These are phyloP conservation scores for Rissa tridactyla DNA, from an alignment of 2,113 vertebrate species.

Conservation along the genomic window DNA sequence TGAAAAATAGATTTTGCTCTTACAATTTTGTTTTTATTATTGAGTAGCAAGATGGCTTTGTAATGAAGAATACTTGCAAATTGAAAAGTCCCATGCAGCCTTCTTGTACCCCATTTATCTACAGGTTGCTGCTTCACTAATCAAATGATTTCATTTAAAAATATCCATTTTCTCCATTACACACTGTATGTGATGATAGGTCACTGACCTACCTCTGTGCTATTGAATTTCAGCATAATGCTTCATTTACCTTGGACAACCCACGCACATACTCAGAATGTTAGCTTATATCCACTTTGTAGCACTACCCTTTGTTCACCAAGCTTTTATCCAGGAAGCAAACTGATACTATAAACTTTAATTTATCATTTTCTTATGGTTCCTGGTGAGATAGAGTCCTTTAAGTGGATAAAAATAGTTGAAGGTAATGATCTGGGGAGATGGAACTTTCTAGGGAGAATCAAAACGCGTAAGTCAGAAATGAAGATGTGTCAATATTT, in stretches of 20 bases:
- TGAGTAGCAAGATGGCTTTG: background rate
- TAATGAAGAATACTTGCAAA: background rate
- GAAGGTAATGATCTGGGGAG: background rate
- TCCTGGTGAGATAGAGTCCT: background rate
- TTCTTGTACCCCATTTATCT: background rate
- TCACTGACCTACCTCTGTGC: conserved; percentile 20
- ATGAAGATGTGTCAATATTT: background rate
- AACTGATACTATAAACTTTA: background rate
- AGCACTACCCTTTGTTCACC: conserved; percentile 9
- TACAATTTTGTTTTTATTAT: background rate
- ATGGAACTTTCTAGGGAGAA: background rate
- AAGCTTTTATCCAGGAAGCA: conserved; percentile 28
- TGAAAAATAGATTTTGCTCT: background rate
- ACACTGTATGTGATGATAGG: background rate
- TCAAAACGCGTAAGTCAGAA: background rate
- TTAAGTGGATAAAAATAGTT: background rate
- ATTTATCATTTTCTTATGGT: background rate
- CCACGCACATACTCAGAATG: background rate
- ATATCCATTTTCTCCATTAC: background rate
- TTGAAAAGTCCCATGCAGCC: background rate
- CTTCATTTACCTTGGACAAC: conserved; percentile 44
- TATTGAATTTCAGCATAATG: conserved; percentile 49
- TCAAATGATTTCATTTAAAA: conserved; percentile 25
- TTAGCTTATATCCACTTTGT: background rate
- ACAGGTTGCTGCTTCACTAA: conserved; percentile 16